These are phyloP conservation scores for Callyntrura sp. DNA, from an alignment of 2,888 invertebrate genomes.

Conservation along the genomic window DNA sequence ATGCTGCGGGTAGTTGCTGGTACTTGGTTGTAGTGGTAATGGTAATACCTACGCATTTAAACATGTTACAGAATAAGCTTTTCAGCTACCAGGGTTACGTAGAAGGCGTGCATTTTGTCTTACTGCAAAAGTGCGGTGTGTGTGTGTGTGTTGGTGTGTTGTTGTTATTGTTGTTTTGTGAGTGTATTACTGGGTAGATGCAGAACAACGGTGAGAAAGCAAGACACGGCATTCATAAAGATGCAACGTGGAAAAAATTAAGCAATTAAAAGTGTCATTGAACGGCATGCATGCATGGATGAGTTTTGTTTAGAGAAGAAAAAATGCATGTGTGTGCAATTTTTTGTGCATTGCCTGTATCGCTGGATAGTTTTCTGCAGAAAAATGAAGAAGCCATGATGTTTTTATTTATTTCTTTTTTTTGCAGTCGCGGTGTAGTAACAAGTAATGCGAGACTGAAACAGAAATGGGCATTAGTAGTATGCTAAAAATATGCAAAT, in stretches of 20 bases:
- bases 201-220: background rate
- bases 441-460: background rate
- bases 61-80: slow-evolving; percentile 67
- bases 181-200: background rate
- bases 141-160: too few relatives aligned
- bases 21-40: slow-evolving; percentile 14
- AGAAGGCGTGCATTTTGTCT: slow-evolving; percentile 28
- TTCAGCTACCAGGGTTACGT: slow-evolving; percentile 77
- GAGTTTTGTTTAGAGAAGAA: background rate
- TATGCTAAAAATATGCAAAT: background rate
- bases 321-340: background rate
- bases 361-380: too few relatives aligned
- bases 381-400: background rate
- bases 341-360: too few relatives aligned
- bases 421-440: background rate
- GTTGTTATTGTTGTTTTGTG: too few relatives aligned
- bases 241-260: background rate
- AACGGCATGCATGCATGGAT: background rate
- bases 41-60: slow-evolving; percentile 41
- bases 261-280: background rate
- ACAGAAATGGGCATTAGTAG: background rate
- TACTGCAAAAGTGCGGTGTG: background rate
- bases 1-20: slow-evolving; percentile 28
- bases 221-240: background rate
- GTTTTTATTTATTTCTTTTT: background rate